Evolutionary conservation across 2,888 invertebrate species (phyloP), one percentile per base, ranked within the genome.

Genomic region (Epinotia bilunana): DNA sequence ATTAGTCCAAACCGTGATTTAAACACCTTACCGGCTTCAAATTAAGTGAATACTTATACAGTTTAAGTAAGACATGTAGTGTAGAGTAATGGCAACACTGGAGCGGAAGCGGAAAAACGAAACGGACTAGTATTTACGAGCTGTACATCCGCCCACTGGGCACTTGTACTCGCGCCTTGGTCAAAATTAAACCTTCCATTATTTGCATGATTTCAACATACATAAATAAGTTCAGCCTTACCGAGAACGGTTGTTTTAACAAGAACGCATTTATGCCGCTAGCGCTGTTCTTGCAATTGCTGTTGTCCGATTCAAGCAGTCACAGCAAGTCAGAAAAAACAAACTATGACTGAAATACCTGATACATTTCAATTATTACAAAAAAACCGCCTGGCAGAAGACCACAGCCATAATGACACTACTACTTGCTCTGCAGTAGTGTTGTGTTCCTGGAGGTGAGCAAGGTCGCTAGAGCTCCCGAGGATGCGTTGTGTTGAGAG

Each of bases 91-190:
- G 86, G 90, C 87, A 88, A 87, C 88, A 87, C 86, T 86, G 86
- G 87, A 83, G 87, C 89, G 92, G 92, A 92, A 92, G 86, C 91
- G 92, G 92, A 90, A 91, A 92, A 91, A 91, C 92, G 91, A 90
- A 92, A 89, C 91, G 90, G 90, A 88, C 89, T 88, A 88, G 90
- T 92, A 93, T 93, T 93, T 93, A 93, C 92, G 92, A 91, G 86
- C 89, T 81, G 86, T 80, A 90, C 91, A 88, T 92, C 93, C 93
- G 92, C 88, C 86, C 86, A 84, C 86, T 86, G 87, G 84, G 88
- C 87, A 87, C 85, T 87, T 87, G 86, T 87, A 86, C 80, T 76
- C 80, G 80, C 80, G 58, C 61, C 62, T 28, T 60, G 57, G 65
- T 61, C 82, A 80, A 83, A 86, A 86, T 86, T 86, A 84, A 82